Percentiles rank a stretch among this genome's conserved stretches.
These are phyloP conservation scores for Delichon dasypus DNA, from an alignment of 2,797 vertebrate genomes.

Conservation along the genomic window DNA sequence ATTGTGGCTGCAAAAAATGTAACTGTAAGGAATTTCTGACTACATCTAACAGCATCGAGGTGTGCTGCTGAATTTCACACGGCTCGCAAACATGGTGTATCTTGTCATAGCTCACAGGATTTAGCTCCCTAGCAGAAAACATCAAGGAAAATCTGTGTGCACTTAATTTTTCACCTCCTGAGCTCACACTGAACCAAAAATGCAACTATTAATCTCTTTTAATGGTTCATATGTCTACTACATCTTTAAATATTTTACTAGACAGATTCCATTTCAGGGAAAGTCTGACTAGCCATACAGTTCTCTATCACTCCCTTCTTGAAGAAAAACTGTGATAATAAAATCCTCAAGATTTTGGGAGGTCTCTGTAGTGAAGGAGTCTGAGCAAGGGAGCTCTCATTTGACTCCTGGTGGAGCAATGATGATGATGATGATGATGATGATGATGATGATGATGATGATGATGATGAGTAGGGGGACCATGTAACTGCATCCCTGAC, in stretches of 20 bases:
- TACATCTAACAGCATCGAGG: background rate
- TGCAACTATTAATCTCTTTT: background rate
- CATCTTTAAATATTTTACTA: background rate
- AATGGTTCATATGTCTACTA: background rate
- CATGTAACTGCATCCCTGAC: background rate
- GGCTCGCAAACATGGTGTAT: background rate
- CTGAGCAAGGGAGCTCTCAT: background rate
- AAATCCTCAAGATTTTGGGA: background rate
- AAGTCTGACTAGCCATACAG: background rate
- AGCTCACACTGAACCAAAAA: background rate
- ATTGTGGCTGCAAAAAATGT: background rate
- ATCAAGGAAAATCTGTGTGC: background rate
- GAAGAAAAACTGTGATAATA: background rate
- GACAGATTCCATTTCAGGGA: background rate
- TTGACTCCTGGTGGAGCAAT: background rate
- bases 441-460: too few species aligned
- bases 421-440: background rate
- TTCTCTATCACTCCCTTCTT: background rate
- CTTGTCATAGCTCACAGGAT: background rate
- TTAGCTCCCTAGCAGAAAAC: background rate
- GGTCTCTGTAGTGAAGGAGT: rapidly evolving
- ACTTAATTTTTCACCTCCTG: background rate
- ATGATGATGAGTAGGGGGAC: background rate
- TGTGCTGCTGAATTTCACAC: background rate
- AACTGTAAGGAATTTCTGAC: background rate